Base-by-base conservation (phyloP, 2,888 invertebrate genomes). In the Eupeodes latifasciatus region DNA sequence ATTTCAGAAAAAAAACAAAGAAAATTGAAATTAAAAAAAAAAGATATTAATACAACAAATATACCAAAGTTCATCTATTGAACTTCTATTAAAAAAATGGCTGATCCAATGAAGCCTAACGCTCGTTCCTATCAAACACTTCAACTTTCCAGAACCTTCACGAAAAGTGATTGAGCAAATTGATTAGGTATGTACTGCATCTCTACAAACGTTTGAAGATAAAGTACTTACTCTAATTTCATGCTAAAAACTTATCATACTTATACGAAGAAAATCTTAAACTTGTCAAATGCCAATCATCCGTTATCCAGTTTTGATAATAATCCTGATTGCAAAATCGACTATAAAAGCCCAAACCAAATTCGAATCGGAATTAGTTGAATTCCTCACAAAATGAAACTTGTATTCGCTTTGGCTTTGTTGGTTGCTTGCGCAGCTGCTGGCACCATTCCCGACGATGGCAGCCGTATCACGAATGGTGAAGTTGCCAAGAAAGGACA, bases 391-490 rank as follows among this genome's bases (percentile, higher is more conserved):
- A 89, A 53, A 85, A 91, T 91, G 91, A 90, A 90, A 84, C 51
- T 79, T n/a, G 78, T 89, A 66, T 62, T 90, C 64, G 86, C 81
- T 76, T 49, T 91, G 16, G 81, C 75, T 74, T 74, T 90, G 51
- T 69, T 90, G 0, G 86, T 90, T 47, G 90, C 82, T 19, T 72
- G 74, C 34, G 90, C 66, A n/a, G 61, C 85, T 27, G 90, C 91
- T 49, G 90, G 86, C 53, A 34, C 64, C 12, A 53, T 85, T 49
- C 80, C 85, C 12, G 89, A 81, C 5, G 27, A 74, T 0, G 79
- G 85, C 4, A 87, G 87, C 19, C 91, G 91, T 16, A 91, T 91
- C 55, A 90, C 90, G 6, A 90, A 90, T n/a, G 91, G 91, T 9
- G 71, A 90, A 10, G 14, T 89, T 4, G 91, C 91, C 16, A 59